These are phyloP conservation scores for Chelonia mydas DNA, from an alignment of 2,797 vertebrate genomes.

Conservation along the genomic window DNA sequence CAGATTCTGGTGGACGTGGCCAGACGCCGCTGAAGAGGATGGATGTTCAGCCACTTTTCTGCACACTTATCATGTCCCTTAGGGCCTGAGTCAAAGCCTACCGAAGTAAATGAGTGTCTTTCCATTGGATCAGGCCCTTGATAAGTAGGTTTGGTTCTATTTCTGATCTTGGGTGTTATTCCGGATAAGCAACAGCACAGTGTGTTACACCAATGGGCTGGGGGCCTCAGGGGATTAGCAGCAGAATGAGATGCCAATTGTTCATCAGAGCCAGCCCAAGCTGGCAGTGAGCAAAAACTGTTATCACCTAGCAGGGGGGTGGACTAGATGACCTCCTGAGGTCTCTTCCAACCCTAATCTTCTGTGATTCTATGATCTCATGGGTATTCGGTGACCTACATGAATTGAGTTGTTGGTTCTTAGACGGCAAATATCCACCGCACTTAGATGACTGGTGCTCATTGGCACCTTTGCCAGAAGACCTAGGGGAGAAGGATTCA, in stretches of 20 bases:
- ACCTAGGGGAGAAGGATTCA: background rate
- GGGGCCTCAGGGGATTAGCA: background rate
- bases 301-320: background rate
- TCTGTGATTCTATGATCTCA: background rate
- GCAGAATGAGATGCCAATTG: background rate
- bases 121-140: background rate
- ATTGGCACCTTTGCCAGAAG: background rate
- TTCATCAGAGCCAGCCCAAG: background rate
- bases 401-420: background rate
- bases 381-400: background rate
- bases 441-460: background rate
- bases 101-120: background rate
- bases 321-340: too few relatives aligned
- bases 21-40: background rate
- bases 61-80: background rate
- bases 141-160: background rate
- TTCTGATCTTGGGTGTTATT: background rate
- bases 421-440: background rate
- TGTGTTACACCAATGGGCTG: background rate
- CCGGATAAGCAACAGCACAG: background rate
- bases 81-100: background rate
- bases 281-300: background rate
- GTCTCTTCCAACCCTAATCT: too few relatives aligned
- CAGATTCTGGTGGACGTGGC: background rate
- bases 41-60: background rate